Percentiles rank a stretch among this genome's conserved stretches.
Conservation (phyloP, 2,888 invertebrate genomes). For the Thecocarcelia acutangulata region DNA sequence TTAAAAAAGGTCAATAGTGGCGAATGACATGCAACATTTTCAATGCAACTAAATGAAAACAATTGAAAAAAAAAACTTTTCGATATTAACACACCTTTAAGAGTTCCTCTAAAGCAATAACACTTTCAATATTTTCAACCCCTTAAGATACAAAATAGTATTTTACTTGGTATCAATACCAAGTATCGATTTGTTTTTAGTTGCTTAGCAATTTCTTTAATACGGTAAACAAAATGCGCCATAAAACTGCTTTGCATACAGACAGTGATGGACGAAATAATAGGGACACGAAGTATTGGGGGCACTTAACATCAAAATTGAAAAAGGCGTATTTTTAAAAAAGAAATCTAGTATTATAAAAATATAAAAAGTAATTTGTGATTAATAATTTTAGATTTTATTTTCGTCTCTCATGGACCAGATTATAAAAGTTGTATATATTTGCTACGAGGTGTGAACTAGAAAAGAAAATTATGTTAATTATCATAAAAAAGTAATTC, state of each 20-base stretch:
- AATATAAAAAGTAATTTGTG: too few species aligned
- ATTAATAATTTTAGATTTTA: too few species aligned
- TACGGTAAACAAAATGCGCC: slow-evolving; percentile 1
- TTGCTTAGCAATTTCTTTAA: slow-evolving; percentile 31
- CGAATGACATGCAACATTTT: slow-evolving; percentile 40
- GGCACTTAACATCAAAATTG: too few species aligned
- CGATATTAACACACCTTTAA: too few species aligned
- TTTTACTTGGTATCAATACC: not conserved
- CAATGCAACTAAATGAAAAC: not conserved
- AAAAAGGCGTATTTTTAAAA: too few species aligned
- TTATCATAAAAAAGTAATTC: too few species aligned
- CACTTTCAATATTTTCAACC: slow-evolving; percentile 1
- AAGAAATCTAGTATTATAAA: too few species aligned
- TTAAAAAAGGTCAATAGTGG: slow-evolving; percentile 23
- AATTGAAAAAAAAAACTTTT: not conserved
- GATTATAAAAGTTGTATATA: too few species aligned
- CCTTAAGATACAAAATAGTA: not conserved
- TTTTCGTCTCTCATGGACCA: too few species aligned
- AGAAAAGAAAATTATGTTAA: too few species aligned
- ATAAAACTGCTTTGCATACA: not conserved
- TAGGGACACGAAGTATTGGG: too few species aligned
- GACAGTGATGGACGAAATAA: not conserved
- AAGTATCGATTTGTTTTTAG: not conserved
- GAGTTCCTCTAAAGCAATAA: not conserved
- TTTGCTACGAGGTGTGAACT: too few species aligned